Evolutionary conservation across 2,113 vertebrate species (phyloP), one percentile per base, ranked within the genome.

Genomic region (Myotis lucifugus): DNA sequence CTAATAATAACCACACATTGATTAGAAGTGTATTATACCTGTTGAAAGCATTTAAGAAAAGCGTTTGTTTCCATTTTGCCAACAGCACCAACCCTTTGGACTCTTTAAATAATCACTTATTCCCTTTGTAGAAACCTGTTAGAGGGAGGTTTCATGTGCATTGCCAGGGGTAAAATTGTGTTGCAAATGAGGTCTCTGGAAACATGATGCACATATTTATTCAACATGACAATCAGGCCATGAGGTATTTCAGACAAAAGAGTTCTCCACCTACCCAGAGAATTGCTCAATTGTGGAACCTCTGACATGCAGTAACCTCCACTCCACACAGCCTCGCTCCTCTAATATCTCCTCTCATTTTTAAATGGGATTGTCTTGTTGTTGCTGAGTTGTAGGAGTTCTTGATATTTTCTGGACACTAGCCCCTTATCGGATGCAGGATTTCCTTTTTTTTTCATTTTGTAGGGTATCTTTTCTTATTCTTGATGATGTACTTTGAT

Each of bases 1-100:
- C 89, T 94, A 59, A 83, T 96, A 97, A 96, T 96, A 97, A 96
- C 59, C 94, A 94, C 73, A 91, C 79, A 91, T 97, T 82, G 93
- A 97, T 96, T 98, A 95, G 84, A 78, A 91, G 13, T 27, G 50
- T 95, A 42, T 97, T 66, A 96, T 96, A 72, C 73, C 72, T 8
- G 1, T 77, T 94, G 78, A 96, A 95, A 93, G 89, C 87, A 95
- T 93, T 94, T 91, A 98, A 95, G 91, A 96, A 95, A 96, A 87
- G 11, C 32, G 54, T 84, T 96, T 89, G 67, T 95, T 96, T 98
- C 40, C 56, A 88, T n/a, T 67, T 48, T 88, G 12, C 37, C 70
- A 77, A 72, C 6, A 52, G 37, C 61, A 52, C 17, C 32, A 50
- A 46, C 21, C 29, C 27, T 42, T 77, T 87, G 32, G 12, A 27